Evolutionary conservation across 92 coral and sea anemone genomes (phyloP).

Genomic region (Parazoanthus swiftii): DNA sequence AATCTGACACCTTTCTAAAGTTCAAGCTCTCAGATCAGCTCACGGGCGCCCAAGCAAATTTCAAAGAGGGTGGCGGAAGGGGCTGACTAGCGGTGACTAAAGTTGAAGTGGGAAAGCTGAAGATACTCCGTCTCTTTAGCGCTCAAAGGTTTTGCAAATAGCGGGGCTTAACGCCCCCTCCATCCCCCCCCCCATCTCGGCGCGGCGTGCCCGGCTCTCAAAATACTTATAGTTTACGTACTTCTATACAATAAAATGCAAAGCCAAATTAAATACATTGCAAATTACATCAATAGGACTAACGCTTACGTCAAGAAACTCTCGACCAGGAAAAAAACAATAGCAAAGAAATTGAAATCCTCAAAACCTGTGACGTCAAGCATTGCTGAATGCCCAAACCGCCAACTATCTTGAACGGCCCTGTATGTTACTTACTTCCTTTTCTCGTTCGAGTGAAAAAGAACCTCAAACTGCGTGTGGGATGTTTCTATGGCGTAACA

Average conservation of each 20-base stretch:
- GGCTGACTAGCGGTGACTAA: no score
- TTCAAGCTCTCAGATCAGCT: no score
- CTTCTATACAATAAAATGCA: background rate
- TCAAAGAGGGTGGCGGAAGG: no score
- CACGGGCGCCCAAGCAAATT: no score
- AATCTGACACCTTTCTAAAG: no score
- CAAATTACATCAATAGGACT: background rate
- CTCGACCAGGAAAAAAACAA: background rate
- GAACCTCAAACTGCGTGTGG: background rate
- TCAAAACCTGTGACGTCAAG: slow-evolving; percentile 3
- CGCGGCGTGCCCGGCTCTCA: no score
- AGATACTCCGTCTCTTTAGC: no score
- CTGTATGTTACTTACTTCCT: background rate
- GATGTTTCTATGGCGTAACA: background rate
- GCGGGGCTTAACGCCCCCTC: no score
- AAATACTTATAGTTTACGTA: background rate
- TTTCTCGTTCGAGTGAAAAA: background rate
- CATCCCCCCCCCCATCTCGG: no score
- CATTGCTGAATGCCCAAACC: background rate
- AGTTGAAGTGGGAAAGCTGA: no score
- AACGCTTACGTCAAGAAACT: background rate
- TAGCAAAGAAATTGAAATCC: slow-evolving; percentile 4
- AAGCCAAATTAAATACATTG: background rate
- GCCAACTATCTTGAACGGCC: background rate
- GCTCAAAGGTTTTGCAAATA: no score